Conservation (phyloP, 2,113 vertebrate species). For the Brachyhypopomus gauderio region DNA sequence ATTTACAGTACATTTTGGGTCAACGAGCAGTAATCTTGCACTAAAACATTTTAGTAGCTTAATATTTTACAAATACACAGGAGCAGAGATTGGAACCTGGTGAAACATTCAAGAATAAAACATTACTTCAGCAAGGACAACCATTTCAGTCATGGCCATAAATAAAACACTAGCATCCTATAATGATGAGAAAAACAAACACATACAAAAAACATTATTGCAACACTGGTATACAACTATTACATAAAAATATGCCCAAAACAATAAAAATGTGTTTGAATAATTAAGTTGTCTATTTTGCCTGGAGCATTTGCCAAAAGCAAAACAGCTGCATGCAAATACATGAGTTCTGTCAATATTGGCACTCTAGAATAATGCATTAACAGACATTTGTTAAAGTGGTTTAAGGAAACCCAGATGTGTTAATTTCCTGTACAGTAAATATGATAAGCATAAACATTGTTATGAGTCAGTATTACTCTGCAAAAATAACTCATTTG, state of each 20-base stretch:
- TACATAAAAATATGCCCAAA: background rate
- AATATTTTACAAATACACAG: slow-evolving; percentile 24
- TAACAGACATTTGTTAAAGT: background rate
- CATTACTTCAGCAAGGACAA: background rate
- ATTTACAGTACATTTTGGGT: background rate
- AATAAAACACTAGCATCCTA: background rate
- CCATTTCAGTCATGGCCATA: background rate
- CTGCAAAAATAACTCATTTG: no score
- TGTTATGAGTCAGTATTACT: no score
- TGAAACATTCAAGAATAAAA: background rate
- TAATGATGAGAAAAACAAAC: background rate
- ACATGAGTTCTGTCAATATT: background rate
- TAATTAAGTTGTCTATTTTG: background rate
- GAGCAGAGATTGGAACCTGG: background rate
- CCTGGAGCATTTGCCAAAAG: background rate
- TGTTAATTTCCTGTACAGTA: background rate
- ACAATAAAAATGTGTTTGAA: background rate
- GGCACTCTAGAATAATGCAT: background rate
- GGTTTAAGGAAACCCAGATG: background rate
- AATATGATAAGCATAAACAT: background rate
- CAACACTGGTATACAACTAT: background rate
- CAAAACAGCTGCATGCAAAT: background rate
- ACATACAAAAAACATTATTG: background rate
- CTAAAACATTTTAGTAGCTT: slow-evolving; percentile 6
- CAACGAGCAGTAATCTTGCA: slow-evolving; percentile 31